Percentiles rank a stretch among this genome's conserved stretches.
Evolutionary conservation across 1,140 invertebrate genomes (phyloP).

Genomic region (Drosophila bocki): DNA sequence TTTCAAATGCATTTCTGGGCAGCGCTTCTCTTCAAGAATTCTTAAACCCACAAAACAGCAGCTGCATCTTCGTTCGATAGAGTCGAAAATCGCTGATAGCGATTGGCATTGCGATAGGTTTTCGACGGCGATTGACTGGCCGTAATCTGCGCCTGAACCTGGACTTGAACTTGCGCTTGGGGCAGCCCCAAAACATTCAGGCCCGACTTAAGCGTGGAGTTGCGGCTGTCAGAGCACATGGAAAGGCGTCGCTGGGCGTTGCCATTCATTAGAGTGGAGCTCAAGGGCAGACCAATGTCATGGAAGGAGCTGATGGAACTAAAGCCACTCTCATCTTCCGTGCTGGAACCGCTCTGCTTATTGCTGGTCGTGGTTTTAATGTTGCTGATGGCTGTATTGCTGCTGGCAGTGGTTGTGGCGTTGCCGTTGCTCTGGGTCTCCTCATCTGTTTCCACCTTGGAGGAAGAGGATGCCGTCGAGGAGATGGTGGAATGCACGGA

Average conservation of each 20-base stretch:
- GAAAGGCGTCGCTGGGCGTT: slow-evolving; percentile 57
- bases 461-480: slow-evolving; percentile 75
- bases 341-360: slow-evolving; percentile 66
- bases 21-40: neutral
- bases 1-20: slow-evolving; percentile 11
- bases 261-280: slow-evolving; percentile 76
- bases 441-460: slow-evolving; percentile 82
- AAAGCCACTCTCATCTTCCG: slow-evolving; percentile 92
- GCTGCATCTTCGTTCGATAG: slow-evolving; percentile 79
- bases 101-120: slow-evolving; percentile 77
- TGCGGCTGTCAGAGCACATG: slow-evolving; percentile 68
- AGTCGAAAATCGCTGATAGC: slow-evolving; percentile 82
- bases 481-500: slow-evolving; percentile 85
- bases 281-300: slow-evolving; percentile 89
- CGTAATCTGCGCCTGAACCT: slow-evolving; percentile 33
- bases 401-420: slow-evolving; percentile 40
- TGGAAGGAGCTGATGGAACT: slow-evolving; percentile 93
- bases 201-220: slow-evolving; percentile 74
- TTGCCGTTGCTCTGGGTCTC: slow-evolving; percentile 44
- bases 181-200: slow-evolving; percentile 72
- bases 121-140: slow-evolving; percentile 58
- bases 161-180: slow-evolving; percentile 37
- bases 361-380: slow-evolving; percentile 44
- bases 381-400: slow-evolving; percentile 41
- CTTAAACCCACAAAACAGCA: slow-evolving; percentile 77